These are phyloP conservation scores for Chirona hameri DNA, from an alignment of 2,888 invertebrate genomes.

Conservation along the genomic window DNA sequence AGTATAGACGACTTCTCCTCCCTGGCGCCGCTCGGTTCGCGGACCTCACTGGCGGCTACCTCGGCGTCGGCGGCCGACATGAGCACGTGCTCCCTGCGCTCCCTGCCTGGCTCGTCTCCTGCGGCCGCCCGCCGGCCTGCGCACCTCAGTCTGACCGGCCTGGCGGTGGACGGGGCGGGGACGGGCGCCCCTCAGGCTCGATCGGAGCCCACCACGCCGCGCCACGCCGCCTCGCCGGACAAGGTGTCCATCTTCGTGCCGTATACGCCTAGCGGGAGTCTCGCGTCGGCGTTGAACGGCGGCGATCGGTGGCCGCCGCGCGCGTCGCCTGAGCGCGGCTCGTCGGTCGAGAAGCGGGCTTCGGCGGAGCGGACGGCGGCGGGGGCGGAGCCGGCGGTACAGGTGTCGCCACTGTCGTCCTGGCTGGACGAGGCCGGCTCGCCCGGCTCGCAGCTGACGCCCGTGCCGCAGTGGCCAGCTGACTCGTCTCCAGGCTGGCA, in stretches of 20 bases:
- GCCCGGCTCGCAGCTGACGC: background rate
- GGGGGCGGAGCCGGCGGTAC: background rate
- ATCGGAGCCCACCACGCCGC: constrained; percentile 30
- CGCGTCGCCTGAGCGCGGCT: background rate
- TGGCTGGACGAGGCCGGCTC: background rate
- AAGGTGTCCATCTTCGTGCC: constrained; percentile 28
- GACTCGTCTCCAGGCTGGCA: background rate
- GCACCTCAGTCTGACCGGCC: background rate
- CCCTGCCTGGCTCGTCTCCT: background rate
- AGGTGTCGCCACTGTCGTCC: background rate
- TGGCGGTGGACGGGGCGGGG: background rate
- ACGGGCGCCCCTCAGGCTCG: background rate
- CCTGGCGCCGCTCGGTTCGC: constrained; percentile 10
- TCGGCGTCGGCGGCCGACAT: constrained; percentile 7
- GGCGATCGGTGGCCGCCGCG: background rate
- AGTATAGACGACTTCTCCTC: constrained; percentile 30
- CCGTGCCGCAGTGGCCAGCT: background rate
- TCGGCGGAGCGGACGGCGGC: background rate
- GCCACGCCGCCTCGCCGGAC: background rate
- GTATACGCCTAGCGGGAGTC: background rate
- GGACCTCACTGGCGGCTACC: constrained; percentile 4
- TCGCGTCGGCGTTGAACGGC: background rate
- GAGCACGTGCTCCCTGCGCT: constrained; percentile 12
- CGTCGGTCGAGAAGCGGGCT: background rate
- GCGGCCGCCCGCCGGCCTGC: constrained; percentile 3